Percentiles rank a stretch among this genome's conserved stretches.
phyloP scores from a whole-genome alignment of 1,140 invertebrate genomes.

The Liolophura sinensis region DNA sequence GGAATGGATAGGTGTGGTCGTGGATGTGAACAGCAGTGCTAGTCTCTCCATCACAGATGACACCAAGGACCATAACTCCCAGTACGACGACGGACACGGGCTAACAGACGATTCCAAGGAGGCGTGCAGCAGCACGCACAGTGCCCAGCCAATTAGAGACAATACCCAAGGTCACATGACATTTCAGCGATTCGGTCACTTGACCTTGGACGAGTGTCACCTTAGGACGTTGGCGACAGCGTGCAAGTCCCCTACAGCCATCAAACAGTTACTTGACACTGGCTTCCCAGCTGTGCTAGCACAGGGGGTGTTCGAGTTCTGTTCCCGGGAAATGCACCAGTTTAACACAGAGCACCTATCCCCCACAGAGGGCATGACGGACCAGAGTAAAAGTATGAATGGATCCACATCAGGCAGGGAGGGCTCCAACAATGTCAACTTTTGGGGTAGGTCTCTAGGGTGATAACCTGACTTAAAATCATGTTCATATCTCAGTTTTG shows the following conservation, averaged over 20 bases:
- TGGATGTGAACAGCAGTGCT: conserved; percentile 60
- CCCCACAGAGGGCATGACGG: conserved; percentile 32
- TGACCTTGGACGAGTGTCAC: conserved; percentile 64
- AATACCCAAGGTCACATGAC: conserved; percentile 9
- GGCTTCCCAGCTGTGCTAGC: conserved; percentile 73
- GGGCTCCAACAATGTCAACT: too few relatives aligned
- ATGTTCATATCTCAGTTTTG: too few relatives aligned
- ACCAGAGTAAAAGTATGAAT: conserved; percentile 32
- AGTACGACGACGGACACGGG: conserved; percentile 11
- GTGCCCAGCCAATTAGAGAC: not conserved
- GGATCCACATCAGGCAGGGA: conserved; percentile 2
- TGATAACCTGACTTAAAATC: too few relatives aligned
- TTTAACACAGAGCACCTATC: conserved; percentile 28
- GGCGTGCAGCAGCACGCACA: conserved; percentile 26
- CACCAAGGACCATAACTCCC: conserved; percentile 61
- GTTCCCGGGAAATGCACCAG: conserved; percentile 43
- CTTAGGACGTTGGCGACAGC: conserved; percentile 75
- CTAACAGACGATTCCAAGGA: conserved; percentile 50
- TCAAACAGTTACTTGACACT: conserved; percentile 75
- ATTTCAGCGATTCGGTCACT: conserved; percentile 42
- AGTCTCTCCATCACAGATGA: conserved; percentile 66
- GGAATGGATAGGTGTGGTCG: conserved; percentile 71
- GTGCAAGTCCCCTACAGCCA: conserved; percentile 75
- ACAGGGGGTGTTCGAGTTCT: conserved; percentile 54
- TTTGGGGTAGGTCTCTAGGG: too few relatives aligned